These are phyloP conservation scores for Xestia ashworthii DNA, from an alignment of 2,888 invertebrate species.

Conservation along the genomic window DNA sequence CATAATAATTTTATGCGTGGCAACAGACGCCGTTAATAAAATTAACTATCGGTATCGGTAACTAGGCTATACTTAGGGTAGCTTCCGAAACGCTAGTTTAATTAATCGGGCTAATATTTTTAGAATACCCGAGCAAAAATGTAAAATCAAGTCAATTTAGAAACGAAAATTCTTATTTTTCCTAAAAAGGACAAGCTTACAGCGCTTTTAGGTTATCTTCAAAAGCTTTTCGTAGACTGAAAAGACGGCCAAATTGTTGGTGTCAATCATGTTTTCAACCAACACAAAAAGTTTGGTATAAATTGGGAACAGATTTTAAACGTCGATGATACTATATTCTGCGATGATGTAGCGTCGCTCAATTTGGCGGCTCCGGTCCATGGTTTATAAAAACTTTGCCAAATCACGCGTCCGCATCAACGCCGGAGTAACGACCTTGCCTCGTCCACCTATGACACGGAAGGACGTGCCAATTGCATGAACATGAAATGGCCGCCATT, in stretches of 20 bases:
- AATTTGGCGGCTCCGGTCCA: conserved; percentile 44
- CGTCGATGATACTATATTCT: conserved; percentile 28
- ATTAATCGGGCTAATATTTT: conserved; percentile 15
- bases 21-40: conserved; percentile 62
- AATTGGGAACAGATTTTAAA: conserved; percentile 4
- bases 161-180: conserved; percentile 23
- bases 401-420: conserved; percentile 59
- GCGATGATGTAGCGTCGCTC: conserved; percentile 50
- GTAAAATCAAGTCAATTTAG: background rate
- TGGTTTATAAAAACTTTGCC: conserved; percentile 60
- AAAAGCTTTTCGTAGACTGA: conserved; percentile 41
- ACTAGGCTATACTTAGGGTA: conserved; percentile 20
- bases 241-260: conserved; percentile 19
- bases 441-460: conserved; percentile 64
- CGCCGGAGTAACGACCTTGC: conserved; percentile 68
- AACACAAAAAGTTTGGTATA: conserved; percentile 17
- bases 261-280: conserved; percentile 38
- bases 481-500: conserved; percentile 56
- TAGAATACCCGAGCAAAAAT: background rate
- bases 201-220: conserved; percentile 12
- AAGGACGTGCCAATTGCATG: conserved; percentile 62
- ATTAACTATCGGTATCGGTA: conserved; percentile 47
- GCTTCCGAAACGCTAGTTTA: conserved; percentile 18
- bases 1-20: conserved; percentile 66
- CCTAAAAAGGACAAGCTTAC: conserved; percentile 13